These are phyloP conservation scores for Anguilla japonica DNA, from an alignment of 2,113 vertebrate genomes.

Conservation along the genomic window DNA sequence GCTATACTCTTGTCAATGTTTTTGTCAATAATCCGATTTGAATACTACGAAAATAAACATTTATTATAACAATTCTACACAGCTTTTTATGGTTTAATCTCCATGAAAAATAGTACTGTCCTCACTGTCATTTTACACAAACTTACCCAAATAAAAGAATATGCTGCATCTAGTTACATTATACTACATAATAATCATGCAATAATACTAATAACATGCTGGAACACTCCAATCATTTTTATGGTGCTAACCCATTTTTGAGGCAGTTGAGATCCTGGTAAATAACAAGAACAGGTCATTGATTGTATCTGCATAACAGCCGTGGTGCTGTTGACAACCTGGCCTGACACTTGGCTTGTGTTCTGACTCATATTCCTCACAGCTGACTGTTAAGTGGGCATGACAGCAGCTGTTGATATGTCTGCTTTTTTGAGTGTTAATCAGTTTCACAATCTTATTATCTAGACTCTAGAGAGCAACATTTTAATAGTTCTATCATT, in stretches of 20 bases:
- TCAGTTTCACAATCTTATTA: neutral
- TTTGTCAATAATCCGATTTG: neutral
- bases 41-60: neutral
- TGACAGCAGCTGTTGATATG: neutral
- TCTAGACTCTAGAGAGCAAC: neutral
- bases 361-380: neutral
- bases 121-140: neutral
- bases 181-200: too few species aligned
- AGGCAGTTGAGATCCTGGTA: neutral
- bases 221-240: neutral
- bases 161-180: neutral
- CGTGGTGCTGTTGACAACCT: neutral
- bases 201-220: too few species aligned
- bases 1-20: neutral
- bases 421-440: neutral
- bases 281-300: neutral
- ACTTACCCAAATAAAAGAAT: neutral
- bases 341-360: neutral
- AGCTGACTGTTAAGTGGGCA: neutral
- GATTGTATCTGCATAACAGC: neutral
- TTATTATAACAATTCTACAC: neutral
- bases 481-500: neutral
- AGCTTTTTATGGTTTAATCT: too few species aligned
- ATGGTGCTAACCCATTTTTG: neutral
- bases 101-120: too few species aligned